phyloP scores from a whole-genome alignment of 2,797 vertebrate species.

The Hirundo rustica region DNA sequence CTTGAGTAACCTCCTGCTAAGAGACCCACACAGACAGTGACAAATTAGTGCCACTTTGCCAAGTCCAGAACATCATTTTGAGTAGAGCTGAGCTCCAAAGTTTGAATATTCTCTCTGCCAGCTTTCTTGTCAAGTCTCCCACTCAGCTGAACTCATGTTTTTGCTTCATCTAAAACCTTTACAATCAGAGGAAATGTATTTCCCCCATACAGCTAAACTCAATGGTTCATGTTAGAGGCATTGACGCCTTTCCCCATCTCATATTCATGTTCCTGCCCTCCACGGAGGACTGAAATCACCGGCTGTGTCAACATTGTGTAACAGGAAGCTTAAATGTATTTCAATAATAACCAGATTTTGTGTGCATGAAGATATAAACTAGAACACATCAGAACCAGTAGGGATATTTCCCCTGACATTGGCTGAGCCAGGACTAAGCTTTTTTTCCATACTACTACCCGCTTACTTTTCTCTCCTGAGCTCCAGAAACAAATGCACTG shows the following conservation, averaged over 20 bases:
- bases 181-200: slow-evolving; percentile 15
- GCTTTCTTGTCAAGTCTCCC: slow-evolving; percentile 18
- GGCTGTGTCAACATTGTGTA: not conserved
- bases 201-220: not conserved
- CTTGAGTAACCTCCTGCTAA: not conserved
- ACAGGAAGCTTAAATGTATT: not conserved
- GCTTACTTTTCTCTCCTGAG: not conserved
- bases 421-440: not conserved
- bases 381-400: not conserved
- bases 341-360: not conserved
- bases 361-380: not conserved
- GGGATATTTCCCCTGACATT: not conserved
- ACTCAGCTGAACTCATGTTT: slow-evolving; percentile 18
- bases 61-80: not conserved
- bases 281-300: not conserved
- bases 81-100: not conserved
- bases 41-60: not conserved
- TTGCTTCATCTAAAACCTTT: not conserved
- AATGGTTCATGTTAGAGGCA: not conserved
- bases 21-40: not conserved
- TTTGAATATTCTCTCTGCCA: not conserved
- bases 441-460: not conserved
- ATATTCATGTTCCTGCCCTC: not conserved
- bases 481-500: not conserved
- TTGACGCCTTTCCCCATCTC: not conserved